phyloP scores from a whole-genome alignment of 2,888 invertebrate genomes.

The Nematopogon swammerdamellus region DNA sequence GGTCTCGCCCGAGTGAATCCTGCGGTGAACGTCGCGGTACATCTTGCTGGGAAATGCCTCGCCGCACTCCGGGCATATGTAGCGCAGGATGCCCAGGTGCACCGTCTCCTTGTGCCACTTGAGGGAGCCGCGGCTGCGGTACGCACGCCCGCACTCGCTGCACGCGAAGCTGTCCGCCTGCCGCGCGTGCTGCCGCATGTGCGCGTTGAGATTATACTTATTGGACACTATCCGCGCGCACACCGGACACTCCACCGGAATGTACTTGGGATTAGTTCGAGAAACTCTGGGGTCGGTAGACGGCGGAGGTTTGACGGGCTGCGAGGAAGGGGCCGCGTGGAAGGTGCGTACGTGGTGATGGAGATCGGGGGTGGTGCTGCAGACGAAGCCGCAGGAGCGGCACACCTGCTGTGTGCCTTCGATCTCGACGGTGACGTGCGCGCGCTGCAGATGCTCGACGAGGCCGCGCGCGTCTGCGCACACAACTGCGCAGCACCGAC shows the following conservation, averaged over 20 bases:
- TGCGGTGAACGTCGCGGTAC: slow-evolving; percentile 35
- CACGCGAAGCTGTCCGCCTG: slow-evolving; percentile 22
- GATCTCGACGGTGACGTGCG: slow-evolving; percentile 16
- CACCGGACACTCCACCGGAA: slow-evolving; percentile 39
- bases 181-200: slow-evolving; percentile 35
- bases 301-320: not conserved
- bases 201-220: slow-evolving; percentile 44
- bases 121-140: slow-evolving; percentile 38
- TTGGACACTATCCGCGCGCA: slow-evolving; percentile 47
- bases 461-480: slow-evolving; percentile 21
- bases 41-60: slow-evolving; percentile 42
- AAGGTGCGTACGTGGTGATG: slow-evolving; percentile 16
- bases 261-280: slow-evolving; percentile 17
- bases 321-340: not conserved
- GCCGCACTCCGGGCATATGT: slow-evolving; percentile 38
- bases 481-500: slow-evolving; percentile 18
- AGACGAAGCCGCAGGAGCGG: slow-evolving; percentile 21
- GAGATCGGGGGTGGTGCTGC: slow-evolving; percentile 13
- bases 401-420: slow-evolving; percentile 14
- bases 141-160: slow-evolving; percentile 38
- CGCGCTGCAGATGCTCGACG: slow-evolving; percentile 23
- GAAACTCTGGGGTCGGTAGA: slow-evolving; percentile 18
- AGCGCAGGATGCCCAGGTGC: slow-evolving; percentile 39
- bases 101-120: slow-evolving; percentile 32
- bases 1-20: slow-evolving; percentile 39